Conservation (phyloP, 1,140 invertebrate species). For the Formica exsecta region DNA sequence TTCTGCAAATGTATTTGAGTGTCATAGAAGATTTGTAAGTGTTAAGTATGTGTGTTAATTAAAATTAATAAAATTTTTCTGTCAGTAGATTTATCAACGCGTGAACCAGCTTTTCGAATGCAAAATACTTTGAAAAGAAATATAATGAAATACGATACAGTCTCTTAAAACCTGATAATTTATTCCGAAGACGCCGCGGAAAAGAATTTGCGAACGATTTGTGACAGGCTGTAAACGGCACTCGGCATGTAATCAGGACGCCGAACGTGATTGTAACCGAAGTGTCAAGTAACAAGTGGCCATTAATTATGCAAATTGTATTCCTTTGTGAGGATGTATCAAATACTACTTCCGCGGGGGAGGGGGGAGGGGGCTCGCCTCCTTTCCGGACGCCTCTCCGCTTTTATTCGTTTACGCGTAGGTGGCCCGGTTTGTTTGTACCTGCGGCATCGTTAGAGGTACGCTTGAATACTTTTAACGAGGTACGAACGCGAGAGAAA, state of each 20-base stretch:
- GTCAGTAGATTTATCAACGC: not conserved
- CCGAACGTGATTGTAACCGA: slow-evolving; percentile 34
- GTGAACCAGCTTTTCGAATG: not conserved
- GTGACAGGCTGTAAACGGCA: slow-evolving; percentile 34
- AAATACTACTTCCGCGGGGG: slow-evolving; percentile 42
- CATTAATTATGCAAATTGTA: slow-evolving; percentile 60
- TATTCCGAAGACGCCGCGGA: not conserved
- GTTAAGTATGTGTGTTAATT: not conserved
- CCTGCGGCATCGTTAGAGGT: slow-evolving; percentile 79
- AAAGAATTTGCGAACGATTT: not conserved
- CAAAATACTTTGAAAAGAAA: not conserved
- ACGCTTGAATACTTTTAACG: slow-evolving; percentile 82
- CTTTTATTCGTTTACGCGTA: slow-evolving; percentile 62
- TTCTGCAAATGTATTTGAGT: not conserved
- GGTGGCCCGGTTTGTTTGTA: slow-evolving; percentile 68
- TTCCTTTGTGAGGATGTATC: slow-evolving; percentile 58
- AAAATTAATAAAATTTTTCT: not conserved
- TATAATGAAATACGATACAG: not conserved
- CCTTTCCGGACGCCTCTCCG: slow-evolving; percentile 16
- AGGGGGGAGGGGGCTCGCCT: not conserved
- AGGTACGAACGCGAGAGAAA: slow-evolving; percentile 70
- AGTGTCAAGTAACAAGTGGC: slow-evolving; percentile 32
- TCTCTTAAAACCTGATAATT: slow-evolving; percentile 28
- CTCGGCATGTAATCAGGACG: slow-evolving; percentile 25
- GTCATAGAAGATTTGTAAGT: not conserved